phyloP scores from a whole-genome alignment of 30 jellyfish, hydroid and myxozoan species.

The Rhopilema esculentum region DNA sequence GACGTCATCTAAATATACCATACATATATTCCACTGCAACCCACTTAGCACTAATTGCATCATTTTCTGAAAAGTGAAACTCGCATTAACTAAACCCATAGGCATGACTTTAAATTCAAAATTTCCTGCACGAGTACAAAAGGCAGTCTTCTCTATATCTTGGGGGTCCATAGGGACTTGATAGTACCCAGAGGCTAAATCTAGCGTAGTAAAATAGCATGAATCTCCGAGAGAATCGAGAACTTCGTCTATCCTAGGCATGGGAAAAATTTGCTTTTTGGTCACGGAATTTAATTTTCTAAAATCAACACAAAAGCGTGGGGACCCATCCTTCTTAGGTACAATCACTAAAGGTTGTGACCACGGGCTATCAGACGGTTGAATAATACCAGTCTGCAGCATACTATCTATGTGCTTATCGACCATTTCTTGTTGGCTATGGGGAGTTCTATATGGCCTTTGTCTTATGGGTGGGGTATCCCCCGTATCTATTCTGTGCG shows the following conservation, averaged over 20 bases:
- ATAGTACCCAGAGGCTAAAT: constrained; percentile 61
- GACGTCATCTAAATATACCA: constrained; percentile 68
- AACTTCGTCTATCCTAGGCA: constrained; percentile 70
- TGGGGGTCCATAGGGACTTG: background rate
- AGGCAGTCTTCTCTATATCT: constrained; percentile 53
- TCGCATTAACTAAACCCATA: constrained; percentile 50
- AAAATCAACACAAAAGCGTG: constrained; percentile 40
- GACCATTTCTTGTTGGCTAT: constrained; percentile 28
- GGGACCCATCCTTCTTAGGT: constrained; percentile 46
- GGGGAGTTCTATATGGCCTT: constrained; percentile 53
- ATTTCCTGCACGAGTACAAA: constrained; percentile 42
- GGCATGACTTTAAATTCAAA: constrained; percentile 67
- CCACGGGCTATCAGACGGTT: constrained; percentile 38
- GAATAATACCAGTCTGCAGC: constrained; percentile 15
- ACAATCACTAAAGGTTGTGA: constrained; percentile 39
- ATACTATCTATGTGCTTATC: constrained; percentile 39
- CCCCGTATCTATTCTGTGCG: constrained; percentile 40
- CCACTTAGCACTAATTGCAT: constrained; percentile 58
- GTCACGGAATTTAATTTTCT: constrained; percentile 22
- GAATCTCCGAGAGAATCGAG: constrained; percentile 58
- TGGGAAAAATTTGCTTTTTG: constrained; percentile 45
- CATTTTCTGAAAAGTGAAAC: constrained; percentile 53
- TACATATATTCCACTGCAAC: constrained; percentile 53
- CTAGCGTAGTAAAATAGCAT: constrained; percentile 52
- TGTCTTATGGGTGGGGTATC: constrained; percentile 26